phyloP scores from a whole-genome alignment of 2,888 invertebrate species.

The Mantis religiosa region DNA sequence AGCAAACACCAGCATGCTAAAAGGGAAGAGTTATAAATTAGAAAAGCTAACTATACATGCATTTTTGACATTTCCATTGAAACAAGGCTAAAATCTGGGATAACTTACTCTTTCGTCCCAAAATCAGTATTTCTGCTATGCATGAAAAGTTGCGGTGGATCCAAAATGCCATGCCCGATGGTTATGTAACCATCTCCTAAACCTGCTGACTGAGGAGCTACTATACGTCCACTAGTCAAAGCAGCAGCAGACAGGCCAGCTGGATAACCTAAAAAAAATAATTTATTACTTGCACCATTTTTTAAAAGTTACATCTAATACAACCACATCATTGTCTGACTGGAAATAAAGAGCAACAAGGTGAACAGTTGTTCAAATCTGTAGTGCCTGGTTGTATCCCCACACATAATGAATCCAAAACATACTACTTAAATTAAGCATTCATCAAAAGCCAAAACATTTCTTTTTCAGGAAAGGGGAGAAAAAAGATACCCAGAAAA shows the following conservation, averaged over 20 bases:
- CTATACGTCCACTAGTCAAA: constrained; percentile 19
- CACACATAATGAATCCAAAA: too few species aligned
- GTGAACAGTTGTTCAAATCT: too few species aligned
- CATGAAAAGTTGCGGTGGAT: constrained; percentile 37
- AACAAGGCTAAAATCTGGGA: background rate
- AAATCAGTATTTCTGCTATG: constrained; percentile 42
- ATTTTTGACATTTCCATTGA: background rate
- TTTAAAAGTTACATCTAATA: too few species aligned
- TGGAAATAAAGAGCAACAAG: too few species aligned
- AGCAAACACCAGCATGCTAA: constrained; percentile 42
- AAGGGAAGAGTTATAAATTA: background rate
- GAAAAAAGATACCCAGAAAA: too few species aligned
- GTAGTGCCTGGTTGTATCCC: too few species aligned
- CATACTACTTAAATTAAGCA: too few species aligned
- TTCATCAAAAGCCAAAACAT: too few species aligned
- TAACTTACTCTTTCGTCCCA: constrained; percentile 44
- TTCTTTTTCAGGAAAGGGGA: too few species aligned
- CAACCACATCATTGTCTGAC: too few species aligned
- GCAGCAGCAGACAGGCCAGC: constrained; percentile 29
- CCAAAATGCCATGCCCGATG: constrained; percentile 44
- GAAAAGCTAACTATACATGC: background rate
- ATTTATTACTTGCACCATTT: background rate
- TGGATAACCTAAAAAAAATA: constrained; percentile 19
- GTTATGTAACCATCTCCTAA: constrained; percentile 50
- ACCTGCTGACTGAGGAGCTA: constrained; percentile 34